A percentile compares a stretch with the other conserved stretches of the same genome.
These are phyloP conservation scores for Atta cephalotes DNA, from an alignment of 1,140 invertebrate species.

Conservation along the genomic window DNA sequence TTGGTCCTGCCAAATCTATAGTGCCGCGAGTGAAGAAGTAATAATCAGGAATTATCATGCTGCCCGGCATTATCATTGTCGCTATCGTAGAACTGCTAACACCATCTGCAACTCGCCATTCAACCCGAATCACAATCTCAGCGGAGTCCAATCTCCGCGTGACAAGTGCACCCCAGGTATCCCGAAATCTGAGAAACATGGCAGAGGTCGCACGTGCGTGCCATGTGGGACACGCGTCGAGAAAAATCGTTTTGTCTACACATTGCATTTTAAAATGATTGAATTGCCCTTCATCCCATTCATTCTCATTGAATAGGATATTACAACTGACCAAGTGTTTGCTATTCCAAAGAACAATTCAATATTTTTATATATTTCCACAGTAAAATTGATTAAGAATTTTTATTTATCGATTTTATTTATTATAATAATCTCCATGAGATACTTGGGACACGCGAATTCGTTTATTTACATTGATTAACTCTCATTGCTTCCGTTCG, in stretches of 20 bases:
- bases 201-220: slow-evolving; percentile 17
- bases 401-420: background rate
- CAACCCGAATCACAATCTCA: slow-evolving; percentile 4
- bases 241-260: background rate
- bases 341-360: background rate
- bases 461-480: background rate
- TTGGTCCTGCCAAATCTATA: background rate
- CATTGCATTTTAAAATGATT: background rate
- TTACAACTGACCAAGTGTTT: background rate
- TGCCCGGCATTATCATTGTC: background rate
- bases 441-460: background rate
- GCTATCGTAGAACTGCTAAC: slow-evolving; percentile 1
- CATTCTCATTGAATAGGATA: background rate
- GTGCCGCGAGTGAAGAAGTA: background rate
- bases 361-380: background rate
- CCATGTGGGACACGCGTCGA: slow-evolving; percentile 20
- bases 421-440: background rate
- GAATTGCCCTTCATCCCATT: background rate
- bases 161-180: slow-evolving; percentile 24
- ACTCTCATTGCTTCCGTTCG: background rate
- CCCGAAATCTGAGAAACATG: slow-evolving; percentile 33
- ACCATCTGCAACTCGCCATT: background rate
- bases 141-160: background rate
- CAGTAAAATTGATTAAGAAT: background rate
- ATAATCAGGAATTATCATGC: slow-evolving; percentile 7